phyloP scores from a whole-genome alignment of 2,888 invertebrate genomes.

The Timandra comae region DNA sequence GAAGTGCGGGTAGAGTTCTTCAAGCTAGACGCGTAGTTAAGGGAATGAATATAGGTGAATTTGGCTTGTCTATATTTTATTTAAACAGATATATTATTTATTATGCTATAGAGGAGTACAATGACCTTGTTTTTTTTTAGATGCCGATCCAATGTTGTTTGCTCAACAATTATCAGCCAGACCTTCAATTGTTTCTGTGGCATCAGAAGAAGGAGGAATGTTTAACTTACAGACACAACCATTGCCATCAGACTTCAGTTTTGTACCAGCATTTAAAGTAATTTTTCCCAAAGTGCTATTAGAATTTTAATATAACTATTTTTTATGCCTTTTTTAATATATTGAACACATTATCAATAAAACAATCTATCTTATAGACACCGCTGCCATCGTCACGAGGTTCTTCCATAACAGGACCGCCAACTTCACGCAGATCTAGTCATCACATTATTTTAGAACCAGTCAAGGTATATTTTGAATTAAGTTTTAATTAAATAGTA shows the following conservation, averaged over 20 bases:
- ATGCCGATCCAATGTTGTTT: conserved; percentile 62
- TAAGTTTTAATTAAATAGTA: neutral
- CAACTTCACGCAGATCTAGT: conserved; percentile 65
- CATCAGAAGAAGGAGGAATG: conserved; percentile 67
- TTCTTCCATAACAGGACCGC: conserved; percentile 63
- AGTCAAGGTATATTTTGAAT: conserved; percentile 37
- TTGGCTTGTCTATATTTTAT: neutral
- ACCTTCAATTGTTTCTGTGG: conserved; percentile 68
- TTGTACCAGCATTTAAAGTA: conserved; percentile 63
- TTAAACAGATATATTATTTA: neutral
- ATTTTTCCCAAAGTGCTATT: neutral
- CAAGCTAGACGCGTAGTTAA: conserved; percentile 65
- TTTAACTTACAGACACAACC: conserved; percentile 59
- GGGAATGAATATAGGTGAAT: conserved; percentile 66
- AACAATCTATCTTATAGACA: conserved; percentile 44
- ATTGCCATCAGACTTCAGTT: conserved; percentile 64
- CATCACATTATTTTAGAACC: conserved; percentile 62
- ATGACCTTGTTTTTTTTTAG: conserved; percentile 26
- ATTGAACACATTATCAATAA: too few relatives aligned
- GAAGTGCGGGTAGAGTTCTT: conserved; percentile 64
- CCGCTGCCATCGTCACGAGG: conserved; percentile 55
- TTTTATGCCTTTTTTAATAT: too few relatives aligned
- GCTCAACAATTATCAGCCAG: conserved; percentile 70
- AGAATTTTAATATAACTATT: neutral
- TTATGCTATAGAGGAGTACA: too few relatives aligned